Percentiles rank a stretch among this genome's conserved stretches.
These are phyloP conservation scores for Stichodactyla helianthus DNA, from an alignment of 64 coral and sea anemone species.

Conservation along the genomic window DNA sequence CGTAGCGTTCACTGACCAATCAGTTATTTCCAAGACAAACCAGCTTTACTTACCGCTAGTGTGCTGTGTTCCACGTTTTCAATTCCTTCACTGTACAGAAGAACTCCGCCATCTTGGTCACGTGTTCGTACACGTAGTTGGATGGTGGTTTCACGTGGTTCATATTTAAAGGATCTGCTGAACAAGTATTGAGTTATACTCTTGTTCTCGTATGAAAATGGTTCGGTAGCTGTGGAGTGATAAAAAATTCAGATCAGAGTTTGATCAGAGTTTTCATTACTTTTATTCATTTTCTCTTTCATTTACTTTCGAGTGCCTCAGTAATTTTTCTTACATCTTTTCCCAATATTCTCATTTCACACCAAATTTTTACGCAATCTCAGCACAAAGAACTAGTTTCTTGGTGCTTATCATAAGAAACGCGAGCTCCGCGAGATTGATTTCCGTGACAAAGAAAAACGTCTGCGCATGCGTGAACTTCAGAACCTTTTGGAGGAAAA, in stretches of 20 bases:
- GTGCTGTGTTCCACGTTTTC: constrained; percentile 34
- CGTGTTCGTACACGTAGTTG: constrained; percentile 70
- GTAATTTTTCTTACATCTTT: too few species aligned
- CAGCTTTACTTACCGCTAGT: constrained; percentile 39
- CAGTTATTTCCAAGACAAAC: neutral
- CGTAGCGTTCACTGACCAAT: too few species aligned
- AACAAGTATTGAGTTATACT: constrained; percentile 65
- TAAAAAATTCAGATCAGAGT: neutral
- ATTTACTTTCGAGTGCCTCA: too few species aligned
- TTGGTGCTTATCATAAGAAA: too few species aligned
- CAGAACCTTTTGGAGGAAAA: too few species aligned
- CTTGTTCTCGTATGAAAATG: constrained; percentile 35
- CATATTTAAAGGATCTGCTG: constrained; percentile 38
- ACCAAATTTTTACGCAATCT: too few species aligned
- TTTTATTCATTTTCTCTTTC: too few species aligned
- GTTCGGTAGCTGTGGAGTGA: constrained; percentile 33
- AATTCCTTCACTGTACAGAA: constrained; percentile 56
- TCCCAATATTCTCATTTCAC: too few species aligned
- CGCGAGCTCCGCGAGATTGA: too few species aligned
- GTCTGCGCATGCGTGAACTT: too few species aligned
- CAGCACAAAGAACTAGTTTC: too few species aligned
- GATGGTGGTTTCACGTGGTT: constrained; percentile 72
- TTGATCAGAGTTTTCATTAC: neutral
- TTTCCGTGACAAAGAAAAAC: too few species aligned
- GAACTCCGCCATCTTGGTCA: constrained; percentile 65